Evolutionary conservation across 2,797 vertebrate genomes (phyloP), one percentile per base, ranked within the genome.

Genomic region (Poeciliopsis presidionis): DNA sequence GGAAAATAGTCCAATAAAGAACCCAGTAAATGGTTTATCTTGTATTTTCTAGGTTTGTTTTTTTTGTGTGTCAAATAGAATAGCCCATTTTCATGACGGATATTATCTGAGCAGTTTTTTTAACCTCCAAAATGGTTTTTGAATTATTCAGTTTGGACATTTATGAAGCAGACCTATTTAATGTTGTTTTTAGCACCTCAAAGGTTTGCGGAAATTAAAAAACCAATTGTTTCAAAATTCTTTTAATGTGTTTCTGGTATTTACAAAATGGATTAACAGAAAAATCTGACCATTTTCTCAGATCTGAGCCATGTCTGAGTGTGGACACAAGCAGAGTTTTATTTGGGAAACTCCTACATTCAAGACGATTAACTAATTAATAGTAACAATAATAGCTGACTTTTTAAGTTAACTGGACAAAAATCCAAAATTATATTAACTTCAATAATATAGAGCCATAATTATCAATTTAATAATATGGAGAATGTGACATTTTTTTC

Each of bases 21-120:
- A 51, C 4, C 13, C 45, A 70, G 47, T 79, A 30, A 57, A 72
- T 43, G 28, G 76, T 59, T 76, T 73, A 70, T 70, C 67, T 28
- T 63, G 14, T 36, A 46, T 43, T 59, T 45, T 5, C 30, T 28
- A 51, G 20, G 12, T 72, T 51, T 30, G 20, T 22, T 51, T 47
- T 8, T 41, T 45, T 36, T 67, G 41, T 39, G 65, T 67, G 65
- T 67, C 25, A 25, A 69, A 69, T 5, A 25, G 36, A 43, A 43
- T 43, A 41, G 9, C 3, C 0, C 5, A 69, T 2, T 25, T 69
- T 25, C 4, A 69, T 6, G 22, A 63, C 61, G 1, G 8, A 13
- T 12, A 2, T 8, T 6, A 69, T 69, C 36, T 41, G 61, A 39
- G 61, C 33, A 5, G 61, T 36, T 39, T 65, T 28, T 65, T 53